These are phyloP conservation scores for Cancer borealis DNA, from an alignment of 2,888 invertebrate genomes.

Conservation along the genomic window DNA sequence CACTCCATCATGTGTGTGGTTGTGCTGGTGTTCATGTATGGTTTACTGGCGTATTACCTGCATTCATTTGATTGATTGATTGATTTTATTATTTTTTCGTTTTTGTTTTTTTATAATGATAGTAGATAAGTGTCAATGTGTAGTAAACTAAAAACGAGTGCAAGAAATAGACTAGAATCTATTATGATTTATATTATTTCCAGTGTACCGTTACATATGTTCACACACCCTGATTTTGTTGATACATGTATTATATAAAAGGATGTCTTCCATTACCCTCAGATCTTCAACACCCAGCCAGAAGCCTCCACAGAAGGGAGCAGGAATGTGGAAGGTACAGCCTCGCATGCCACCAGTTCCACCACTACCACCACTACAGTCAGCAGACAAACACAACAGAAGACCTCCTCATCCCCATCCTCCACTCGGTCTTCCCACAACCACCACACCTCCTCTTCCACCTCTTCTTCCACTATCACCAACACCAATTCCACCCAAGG, in stretches of 20 bases:
- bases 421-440: conserved; percentile 53
- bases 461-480: conserved; percentile 41
- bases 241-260: background rate
- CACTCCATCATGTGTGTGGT: too few relatives aligned
- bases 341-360: conserved; percentile 29
- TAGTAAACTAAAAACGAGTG: background rate
- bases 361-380: background rate
- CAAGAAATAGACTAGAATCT: background rate
- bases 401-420: conserved; percentile 67
- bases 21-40: background rate
- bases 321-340: background rate
- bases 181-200: background rate
- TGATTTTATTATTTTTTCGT: too few relatives aligned
- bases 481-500: conserved; percentile 13
- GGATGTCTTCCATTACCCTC: background rate
- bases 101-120: too few relatives aligned
- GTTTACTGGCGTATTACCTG: too few relatives aligned
- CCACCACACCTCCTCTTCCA: conserved; percentile 50
- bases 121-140: too few relatives aligned
- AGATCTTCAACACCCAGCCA: conserved; percentile 58
- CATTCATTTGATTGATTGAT: too few relatives aligned
- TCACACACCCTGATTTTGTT: background rate
- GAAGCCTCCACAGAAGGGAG: conserved; percentile 36
- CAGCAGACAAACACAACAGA: conserved; percentile 59
- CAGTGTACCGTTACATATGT: background rate